phyloP scores from a whole-genome alignment of 2,113 vertebrate species.

The Xenopus borealis region DNA sequence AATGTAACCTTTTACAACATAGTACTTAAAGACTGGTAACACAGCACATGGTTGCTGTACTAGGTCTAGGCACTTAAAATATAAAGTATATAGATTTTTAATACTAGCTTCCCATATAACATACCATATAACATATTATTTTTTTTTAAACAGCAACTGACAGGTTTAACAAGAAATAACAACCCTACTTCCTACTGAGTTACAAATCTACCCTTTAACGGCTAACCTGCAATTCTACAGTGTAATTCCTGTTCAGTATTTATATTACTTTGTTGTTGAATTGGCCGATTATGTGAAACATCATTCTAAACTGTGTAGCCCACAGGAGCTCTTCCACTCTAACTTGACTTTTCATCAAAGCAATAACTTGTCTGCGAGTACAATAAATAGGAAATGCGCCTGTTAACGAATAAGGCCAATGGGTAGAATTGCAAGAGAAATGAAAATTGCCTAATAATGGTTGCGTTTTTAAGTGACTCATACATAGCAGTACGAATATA shows the following conservation, averaged over 20 bases:
- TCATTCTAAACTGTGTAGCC: constrained; percentile 47
- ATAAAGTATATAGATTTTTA: no score
- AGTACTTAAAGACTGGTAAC: no score
- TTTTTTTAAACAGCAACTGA: not conserved
- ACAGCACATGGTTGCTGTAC: no score
- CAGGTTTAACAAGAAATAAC: not conserved
- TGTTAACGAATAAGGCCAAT: no score
- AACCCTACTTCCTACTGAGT: not conserved
- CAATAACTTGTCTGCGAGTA: constrained; percentile 46
- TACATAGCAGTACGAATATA: no score
- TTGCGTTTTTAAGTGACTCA: no score
- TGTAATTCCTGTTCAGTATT: constrained; percentile 37
- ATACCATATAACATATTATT: not conserved
- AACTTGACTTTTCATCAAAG: constrained; percentile 53
- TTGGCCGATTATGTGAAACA: constrained; percentile 49
- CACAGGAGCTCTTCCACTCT: constrained; percentile 52
- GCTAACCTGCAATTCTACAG: constrained; percentile 48
- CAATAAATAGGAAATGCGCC: not conserved
- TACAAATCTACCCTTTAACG: not conserved
- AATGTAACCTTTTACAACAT: no score
- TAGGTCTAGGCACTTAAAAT: no score
- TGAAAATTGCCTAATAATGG: no score
- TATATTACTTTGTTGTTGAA: constrained; percentile 54
- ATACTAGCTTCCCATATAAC: no score
- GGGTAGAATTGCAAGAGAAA: not conserved